phyloP scores from a whole-genome alignment of 1,140 invertebrate genomes.

The Pogonomyrmex californicus region DNA sequence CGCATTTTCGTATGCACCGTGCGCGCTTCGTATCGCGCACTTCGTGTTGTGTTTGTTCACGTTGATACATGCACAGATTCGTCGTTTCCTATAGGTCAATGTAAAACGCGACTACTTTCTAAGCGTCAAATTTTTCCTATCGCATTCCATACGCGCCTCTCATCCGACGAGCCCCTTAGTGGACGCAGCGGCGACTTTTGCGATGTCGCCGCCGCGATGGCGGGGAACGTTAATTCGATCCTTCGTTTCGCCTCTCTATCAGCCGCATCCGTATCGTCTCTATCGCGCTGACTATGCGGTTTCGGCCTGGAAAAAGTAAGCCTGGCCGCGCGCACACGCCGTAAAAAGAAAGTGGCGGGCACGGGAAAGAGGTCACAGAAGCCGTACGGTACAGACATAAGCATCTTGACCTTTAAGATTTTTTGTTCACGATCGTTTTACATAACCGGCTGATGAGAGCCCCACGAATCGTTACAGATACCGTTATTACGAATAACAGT shows the following conservation, averaged over 20 bases:
- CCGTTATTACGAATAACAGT: constrained; percentile 45
- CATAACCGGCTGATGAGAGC: constrained; percentile 19
- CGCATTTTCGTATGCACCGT: constrained; percentile 31
- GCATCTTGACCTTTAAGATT: constrained; percentile 69
- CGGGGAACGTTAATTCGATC: neutral
- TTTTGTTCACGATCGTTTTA: constrained; percentile 10
- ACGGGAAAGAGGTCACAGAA: constrained; percentile 67
- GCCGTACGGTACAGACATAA: constrained; percentile 56
- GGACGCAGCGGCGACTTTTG: neutral
- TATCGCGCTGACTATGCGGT: neutral
- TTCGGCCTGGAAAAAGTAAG: constrained; percentile 52
- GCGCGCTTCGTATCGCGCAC: neutral
- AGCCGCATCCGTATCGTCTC: constrained; percentile 14
- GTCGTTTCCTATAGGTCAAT: constrained; percentile 69
- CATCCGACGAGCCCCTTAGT: neutral
- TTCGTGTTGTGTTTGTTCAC: constrained; percentile 40
- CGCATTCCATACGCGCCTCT: neutral
- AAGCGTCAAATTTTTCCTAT: neutral
- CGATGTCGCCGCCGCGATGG: neutral
- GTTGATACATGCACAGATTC: neutral
- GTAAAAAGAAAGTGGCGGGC: constrained; percentile 65
- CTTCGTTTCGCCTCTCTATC: neutral
- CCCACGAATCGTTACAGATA: constrained; percentile 18
- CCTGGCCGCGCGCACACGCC: neutral
- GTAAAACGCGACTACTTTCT: constrained; percentile 66